Base-by-base conservation (phyloP, 2,113 vertebrate species). In the Sylvia atricapilla region DNA sequence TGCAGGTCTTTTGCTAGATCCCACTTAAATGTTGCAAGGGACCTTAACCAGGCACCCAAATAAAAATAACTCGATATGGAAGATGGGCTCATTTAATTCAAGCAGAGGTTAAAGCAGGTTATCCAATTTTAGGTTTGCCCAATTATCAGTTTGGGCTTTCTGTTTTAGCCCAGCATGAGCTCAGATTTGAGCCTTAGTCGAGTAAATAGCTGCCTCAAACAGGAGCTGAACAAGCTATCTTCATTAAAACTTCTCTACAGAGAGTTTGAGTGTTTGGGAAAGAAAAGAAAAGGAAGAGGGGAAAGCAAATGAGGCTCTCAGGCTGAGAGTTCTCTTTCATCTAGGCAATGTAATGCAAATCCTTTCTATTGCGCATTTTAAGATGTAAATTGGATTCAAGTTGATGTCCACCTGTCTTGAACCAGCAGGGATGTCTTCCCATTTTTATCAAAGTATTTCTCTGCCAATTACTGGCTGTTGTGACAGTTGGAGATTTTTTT, bases 401-500 rank as follows among this genome's bases (percentile, higher is more conserved):
- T 89, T 95, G 95, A 96, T 96, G 93, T 93, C 95, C 96, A 97
- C 95, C 93, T 97, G 94, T 95, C 96, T 97, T 96, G 88, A 97
- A 96, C 86, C 95, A 97, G 93, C 91, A 95, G 94, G 91, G 72
- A 86, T 92, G 56, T 95, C 75, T 93, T 91, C 84, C 66, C 4
- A 56, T 67, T 70, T 94, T 94, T 90, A 92, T 95, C 92, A 97
- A 93, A 97, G 94, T 86, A 68, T 87, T 83, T 79, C 78, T 97
- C 90, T 97, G 91, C 95, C 96, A 97, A 95, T 96, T 97, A 96
- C 87, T 66, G 81, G 70, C 62, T 93, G 49, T 79, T 89, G 44
- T 93, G 94, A 94, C 94, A 95, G 94, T 67, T 95, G 95, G 95
- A 96, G 77, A 72, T 83, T 96, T 97, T 83, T 96, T 97, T 97